Evolutionary conservation across 2,888 invertebrate genomes (phyloP), one percentile per base, ranked within the genome.

Genomic region (Serrognathus titanus): DNA sequence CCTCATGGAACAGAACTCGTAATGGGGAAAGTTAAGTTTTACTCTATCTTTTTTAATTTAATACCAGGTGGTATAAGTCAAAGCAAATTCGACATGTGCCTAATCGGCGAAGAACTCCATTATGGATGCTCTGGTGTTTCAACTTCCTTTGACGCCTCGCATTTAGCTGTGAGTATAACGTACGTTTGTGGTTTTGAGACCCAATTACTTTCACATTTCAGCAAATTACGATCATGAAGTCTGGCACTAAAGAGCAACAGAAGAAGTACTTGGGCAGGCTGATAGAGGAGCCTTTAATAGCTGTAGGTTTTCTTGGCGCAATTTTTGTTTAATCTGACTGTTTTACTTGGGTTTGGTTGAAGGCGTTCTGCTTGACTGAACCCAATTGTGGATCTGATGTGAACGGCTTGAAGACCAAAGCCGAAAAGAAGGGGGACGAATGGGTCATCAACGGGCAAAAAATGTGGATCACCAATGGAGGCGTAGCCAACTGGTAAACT

Each of bases 391-490:
- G 98, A 0, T 97, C 97, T 0, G 98, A 99, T 78, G 98, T 98
- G 1, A 90, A 89, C 31, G 95, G 92, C 6, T 80, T 96, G 24
- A 93, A 90, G 79, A 97, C 97, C 0, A 87, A 81, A 63, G 97
- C 97, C 0, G 97, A 88, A 70, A 95, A 94, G 76, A 96, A 96
- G 75, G 97, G 97, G 1, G 92, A 96, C 64, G 93, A 97, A 72
- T 99, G 90, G 81, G 86, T 99, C 61, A 73, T 98, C 12, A 90
- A 78, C 75, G 98, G 98, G 1, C 93, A 94, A 72, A 98, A 98
- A 80, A 98, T 98, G 97, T 99, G 98, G 98, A 99, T 99, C 71
- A 98, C 98, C 49, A 97, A 97, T 75, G 97, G 94, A 31, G 97
- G 95, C 43, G 90, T 94, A 38, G 98, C 98, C 37, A 96, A 94